phyloP scores from a whole-genome alignment of 2,888 invertebrate genomes.

The Lithophane ornitopus region DNA sequence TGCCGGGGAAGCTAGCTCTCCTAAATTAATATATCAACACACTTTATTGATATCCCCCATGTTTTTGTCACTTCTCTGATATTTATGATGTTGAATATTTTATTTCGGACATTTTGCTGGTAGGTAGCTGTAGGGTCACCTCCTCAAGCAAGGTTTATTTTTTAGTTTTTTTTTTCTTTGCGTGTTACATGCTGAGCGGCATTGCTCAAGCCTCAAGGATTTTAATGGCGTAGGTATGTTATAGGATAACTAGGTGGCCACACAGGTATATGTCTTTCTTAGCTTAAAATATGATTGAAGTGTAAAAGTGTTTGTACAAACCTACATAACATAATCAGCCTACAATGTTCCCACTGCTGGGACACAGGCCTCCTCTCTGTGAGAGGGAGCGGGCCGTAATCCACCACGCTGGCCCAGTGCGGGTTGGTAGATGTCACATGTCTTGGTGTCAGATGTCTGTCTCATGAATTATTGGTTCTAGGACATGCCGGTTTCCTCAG shows the following conservation, averaged over 20 bases:
- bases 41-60: conserved; percentile 44
- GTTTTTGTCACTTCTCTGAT: conserved; percentile 17
- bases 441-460: too few relatives aligned
- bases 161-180: conserved; percentile 6
- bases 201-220: not conserved
- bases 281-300: not conserved
- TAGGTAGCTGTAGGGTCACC: not conserved
- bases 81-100: conserved; percentile 38
- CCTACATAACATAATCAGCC: too few relatives aligned
- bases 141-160: not conserved
- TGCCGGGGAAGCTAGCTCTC: conserved; percentile 33
- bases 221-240: not conserved
- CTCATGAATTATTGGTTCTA: too few relatives aligned
- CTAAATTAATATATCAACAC: conserved; percentile 39
- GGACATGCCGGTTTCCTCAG: too few relatives aligned
- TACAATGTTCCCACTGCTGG: too few relatives aligned
- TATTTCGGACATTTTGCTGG: conserved; percentile 10
- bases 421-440: too few relatives aligned
- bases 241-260: not conserved
- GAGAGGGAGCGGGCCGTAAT: too few relatives aligned
- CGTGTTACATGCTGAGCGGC: not conserved
- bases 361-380: too few relatives aligned
- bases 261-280: not conserved
- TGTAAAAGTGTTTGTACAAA: not conserved
- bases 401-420: too few relatives aligned